Conservation (phyloP, 2,888 invertebrate species). For the Hipparchia sbordonii region DNA sequence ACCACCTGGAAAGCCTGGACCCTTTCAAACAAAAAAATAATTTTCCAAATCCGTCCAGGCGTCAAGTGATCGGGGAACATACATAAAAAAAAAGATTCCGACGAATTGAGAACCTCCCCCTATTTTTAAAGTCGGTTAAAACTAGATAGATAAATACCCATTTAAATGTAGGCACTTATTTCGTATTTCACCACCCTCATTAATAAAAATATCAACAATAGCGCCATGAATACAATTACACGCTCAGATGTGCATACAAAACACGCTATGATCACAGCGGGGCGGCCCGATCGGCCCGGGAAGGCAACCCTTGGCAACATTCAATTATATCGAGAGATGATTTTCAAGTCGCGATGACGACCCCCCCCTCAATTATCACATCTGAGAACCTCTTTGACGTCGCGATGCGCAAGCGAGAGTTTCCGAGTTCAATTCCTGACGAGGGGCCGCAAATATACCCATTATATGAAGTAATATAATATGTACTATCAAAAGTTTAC, state of each 20-base stretch:
- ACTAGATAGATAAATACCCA: not conserved
- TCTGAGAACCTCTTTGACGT: slow-evolving; percentile 12
- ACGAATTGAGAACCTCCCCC: too few relatives aligned
- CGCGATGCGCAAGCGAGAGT: not conserved
- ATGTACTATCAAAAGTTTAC: too few relatives aligned
- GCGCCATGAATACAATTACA: slow-evolving; percentile 28
- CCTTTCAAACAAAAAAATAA: too few relatives aligned
- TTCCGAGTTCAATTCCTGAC: not conserved
- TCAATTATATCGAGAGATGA: slow-evolving; percentile 42
- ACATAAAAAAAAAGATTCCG: too few relatives aligned
- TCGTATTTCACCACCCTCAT: slow-evolving; percentile 22
- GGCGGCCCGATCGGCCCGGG: slow-evolving; percentile 15
- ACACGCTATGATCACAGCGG: slow-evolving; percentile 31
- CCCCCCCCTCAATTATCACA: slow-evolving; percentile 45
- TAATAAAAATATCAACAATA: slow-evolving; percentile 21
- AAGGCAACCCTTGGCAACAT: slow-evolving; percentile 35
- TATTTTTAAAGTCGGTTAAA: not conserved
- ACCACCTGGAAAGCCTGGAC: too few relatives aligned
- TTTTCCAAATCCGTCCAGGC: too few relatives aligned
- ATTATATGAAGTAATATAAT: too few relatives aligned
- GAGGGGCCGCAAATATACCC: too few relatives aligned
- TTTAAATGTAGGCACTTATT: not conserved
- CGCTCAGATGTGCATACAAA: slow-evolving; percentile 35
- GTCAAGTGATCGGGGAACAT: too few relatives aligned
- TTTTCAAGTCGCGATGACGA: slow-evolving; percentile 37